Evolutionary conservation across 1,140 invertebrate genomes (phyloP).

Genomic region (Oreohelix idahoensis): DNA sequence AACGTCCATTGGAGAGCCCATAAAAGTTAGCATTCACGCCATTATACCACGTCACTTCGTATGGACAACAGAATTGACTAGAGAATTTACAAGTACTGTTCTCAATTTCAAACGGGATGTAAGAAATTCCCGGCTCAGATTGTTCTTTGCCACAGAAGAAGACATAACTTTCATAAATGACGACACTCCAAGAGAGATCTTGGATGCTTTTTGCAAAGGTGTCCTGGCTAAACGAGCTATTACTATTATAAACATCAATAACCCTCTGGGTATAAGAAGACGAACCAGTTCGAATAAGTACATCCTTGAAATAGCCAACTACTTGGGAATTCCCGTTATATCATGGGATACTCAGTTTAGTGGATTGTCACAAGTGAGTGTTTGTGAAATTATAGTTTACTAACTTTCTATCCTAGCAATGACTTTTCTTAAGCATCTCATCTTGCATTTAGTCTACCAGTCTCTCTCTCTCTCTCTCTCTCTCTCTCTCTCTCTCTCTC

Average conservation of each 20-base stretch:
- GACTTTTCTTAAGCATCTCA: too few species aligned
- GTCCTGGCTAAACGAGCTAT: slow-evolving; percentile 44
- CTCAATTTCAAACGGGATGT: slow-evolving; percentile 35
- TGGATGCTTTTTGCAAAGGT: slow-evolving; percentile 45
- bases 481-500: too few species aligned
- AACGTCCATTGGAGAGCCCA: neutral
- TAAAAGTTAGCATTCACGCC: slow-evolving; percentile 44
- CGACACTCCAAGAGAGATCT: slow-evolving; percentile 48
- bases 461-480: too few species aligned
- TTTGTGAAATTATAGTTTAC: too few species aligned
- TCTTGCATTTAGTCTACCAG: too few species aligned
- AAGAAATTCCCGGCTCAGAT: slow-evolving; percentile 11
- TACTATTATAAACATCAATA: slow-evolving; percentile 50
- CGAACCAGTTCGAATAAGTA: slow-evolving; percentile 43
- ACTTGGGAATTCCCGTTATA: slow-evolving; percentile 48
- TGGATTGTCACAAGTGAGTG: slow-evolving; percentile 41
- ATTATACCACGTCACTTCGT: slow-evolving; percentile 44
- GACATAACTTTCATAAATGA: slow-evolving; percentile 38
- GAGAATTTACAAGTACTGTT: slow-evolving; percentile 31
- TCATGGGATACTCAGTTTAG: slow-evolving; percentile 52
- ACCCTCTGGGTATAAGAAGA: slow-evolving; percentile 37
- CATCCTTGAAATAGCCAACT: slow-evolving; percentile 43
- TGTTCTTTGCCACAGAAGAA: neutral
- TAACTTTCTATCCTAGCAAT: too few species aligned
- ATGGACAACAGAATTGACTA: slow-evolving; percentile 17